phyloP scores from a whole-genome alignment of 2,797 vertebrate genomes.

The Chrysocyon brachyurus region DNA sequence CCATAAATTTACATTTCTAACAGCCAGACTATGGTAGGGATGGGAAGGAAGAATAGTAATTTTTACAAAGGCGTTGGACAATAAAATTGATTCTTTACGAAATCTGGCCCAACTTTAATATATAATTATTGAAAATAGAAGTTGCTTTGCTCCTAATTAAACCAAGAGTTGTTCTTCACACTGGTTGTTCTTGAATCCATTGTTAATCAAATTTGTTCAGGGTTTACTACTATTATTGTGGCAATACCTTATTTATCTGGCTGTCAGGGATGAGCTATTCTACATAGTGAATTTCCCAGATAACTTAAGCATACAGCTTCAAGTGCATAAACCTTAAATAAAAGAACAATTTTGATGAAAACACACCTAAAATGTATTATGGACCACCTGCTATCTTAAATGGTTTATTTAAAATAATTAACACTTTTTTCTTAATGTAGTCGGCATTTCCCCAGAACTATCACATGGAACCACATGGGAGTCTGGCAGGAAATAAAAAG shows the following conservation, averaged over 20 bases:
- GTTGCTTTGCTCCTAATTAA: constrained; percentile 77
- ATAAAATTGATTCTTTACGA: constrained; percentile 66
- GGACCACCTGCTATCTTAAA: constrained; percentile 56
- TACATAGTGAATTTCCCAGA: background rate
- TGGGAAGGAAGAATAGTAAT: constrained; percentile 62
- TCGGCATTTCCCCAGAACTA: constrained; percentile 43
- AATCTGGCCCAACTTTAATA: constrained; percentile 63
- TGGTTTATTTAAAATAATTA: constrained; percentile 58
- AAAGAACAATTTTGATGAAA: constrained; percentile 65
- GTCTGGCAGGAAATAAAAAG: background rate
- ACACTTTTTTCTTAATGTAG: constrained; percentile 36
- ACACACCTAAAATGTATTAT: constrained; percentile 34
- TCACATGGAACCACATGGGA: background rate
- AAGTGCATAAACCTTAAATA: constrained; percentile 13
- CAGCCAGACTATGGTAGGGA: background rate
- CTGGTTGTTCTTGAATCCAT: constrained; percentile 37
- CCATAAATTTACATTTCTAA: constrained; percentile 78
- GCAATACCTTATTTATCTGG: constrained; percentile 29
- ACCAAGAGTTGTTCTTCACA: constrained; percentile 43
- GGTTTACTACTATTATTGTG: background rate
- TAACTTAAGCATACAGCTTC: background rate
- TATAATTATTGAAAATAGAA: constrained; percentile 71
- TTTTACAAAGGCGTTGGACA: constrained; percentile 17
- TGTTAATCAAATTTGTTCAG: constrained; percentile 67
- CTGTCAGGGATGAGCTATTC: background rate